These are phyloP conservation scores for Dolichopus griseipennis DNA, from an alignment of 2,888 invertebrate species.

Conservation along the genomic window DNA sequence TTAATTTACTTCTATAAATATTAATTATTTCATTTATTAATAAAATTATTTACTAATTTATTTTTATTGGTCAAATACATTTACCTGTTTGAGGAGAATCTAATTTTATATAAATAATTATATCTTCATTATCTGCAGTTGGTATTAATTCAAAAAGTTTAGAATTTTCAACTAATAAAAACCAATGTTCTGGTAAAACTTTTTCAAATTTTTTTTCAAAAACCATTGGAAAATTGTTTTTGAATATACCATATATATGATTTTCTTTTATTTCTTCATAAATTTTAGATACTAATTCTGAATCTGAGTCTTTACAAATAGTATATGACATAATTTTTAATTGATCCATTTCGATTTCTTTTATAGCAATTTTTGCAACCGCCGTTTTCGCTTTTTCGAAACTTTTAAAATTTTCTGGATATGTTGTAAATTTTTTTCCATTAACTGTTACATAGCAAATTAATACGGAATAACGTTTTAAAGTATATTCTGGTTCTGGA, in stretches of 20 bases:
- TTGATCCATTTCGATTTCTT: conserved; percentile 29
- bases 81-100: conserved; percentile 25
- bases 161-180: conserved; percentile 51
- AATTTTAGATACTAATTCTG: conserved; percentile 33
- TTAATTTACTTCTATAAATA: too few species aligned
- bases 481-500: conserved; percentile 30
- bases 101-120: conserved; percentile 35
- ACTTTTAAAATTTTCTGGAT: conserved; percentile 34
- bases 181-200: conserved; percentile 61
- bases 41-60: too few species aligned
- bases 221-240: conserved; percentile 49
- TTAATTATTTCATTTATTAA: too few species aligned
- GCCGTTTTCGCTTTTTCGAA: conserved; percentile 31
- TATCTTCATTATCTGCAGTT: conserved; percentile 28
- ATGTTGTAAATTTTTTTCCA: conserved; percentile 32
- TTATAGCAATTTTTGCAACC: conserved; percentile 34
- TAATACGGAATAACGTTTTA: conserved; percentile 9
- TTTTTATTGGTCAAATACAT: too few species aligned
- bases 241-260: conserved; percentile 54
- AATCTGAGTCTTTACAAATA: conserved; percentile 30
- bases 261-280: conserved; percentile 32
- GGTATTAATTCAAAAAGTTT: conserved; percentile 45
- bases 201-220: conserved; percentile 55
- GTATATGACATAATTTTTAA: conserved; percentile 28
- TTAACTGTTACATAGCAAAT: conserved; percentile 26